Conservation (phyloP, 2,797 vertebrate species). For the Rhodeus uyekii region DNA sequence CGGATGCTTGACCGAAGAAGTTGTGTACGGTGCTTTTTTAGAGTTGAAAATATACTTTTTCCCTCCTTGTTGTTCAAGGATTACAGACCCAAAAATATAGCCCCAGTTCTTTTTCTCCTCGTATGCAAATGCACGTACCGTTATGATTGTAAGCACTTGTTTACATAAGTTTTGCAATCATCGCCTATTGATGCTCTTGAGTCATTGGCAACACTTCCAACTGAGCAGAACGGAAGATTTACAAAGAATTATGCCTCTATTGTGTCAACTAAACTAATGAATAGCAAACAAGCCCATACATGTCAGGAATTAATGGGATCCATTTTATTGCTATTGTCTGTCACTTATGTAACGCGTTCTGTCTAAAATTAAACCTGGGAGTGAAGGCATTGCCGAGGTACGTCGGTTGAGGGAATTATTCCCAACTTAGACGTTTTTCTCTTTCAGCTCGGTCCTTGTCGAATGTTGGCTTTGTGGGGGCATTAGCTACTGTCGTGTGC, state of each 20-base stretch:
- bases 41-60: not conserved
- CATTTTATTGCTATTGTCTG: slow-evolving; percentile 40
- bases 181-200: slow-evolving; percentile 58
- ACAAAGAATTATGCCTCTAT: slow-evolving; percentile 57
- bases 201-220: slow-evolving; percentile 48
- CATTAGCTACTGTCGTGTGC: slow-evolving; percentile 66
- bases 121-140: slow-evolving; percentile 41
- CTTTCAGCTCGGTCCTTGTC: slow-evolving; percentile 36
- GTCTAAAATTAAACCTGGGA: slow-evolving; percentile 47
- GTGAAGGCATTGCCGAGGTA: slow-evolving; percentile 23
- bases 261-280: slow-evolving; percentile 57
- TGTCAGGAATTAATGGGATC: slow-evolving; percentile 52
- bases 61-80: not conserved
- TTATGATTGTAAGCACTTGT: slow-evolving; percentile 57
- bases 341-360: slow-evolving; percentile 40
- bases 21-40: not conserved
- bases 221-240: slow-evolving; percentile 53
- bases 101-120: slow-evolving; percentile 32
- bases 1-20: not conserved
- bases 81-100: slow-evolving; percentile 26
- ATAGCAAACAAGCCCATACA: slow-evolving; percentile 50
- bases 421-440: slow-evolving; percentile 24
- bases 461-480: slow-evolving; percentile 73
- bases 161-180: slow-evolving; percentile 62
- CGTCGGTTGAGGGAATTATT: slow-evolving; percentile 27